A percentile compares a stretch with the other conserved stretches of the same genome.
Evolutionary conservation across 2,888 invertebrate species (phyloP).

Genomic region (Cephus sareptanus): DNA sequence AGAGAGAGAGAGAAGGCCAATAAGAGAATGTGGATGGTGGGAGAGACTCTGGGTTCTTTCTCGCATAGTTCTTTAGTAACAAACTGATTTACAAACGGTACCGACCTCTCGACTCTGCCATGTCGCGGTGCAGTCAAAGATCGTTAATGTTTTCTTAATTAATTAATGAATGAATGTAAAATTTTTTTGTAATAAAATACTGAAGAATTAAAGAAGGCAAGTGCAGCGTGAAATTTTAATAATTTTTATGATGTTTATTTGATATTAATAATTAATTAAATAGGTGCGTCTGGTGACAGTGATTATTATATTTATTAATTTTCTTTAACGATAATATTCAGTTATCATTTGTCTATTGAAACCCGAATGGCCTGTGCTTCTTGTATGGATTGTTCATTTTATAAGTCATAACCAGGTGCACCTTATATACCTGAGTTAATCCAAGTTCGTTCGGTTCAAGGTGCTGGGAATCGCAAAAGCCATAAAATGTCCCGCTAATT

Average conservation of each 20-base stretch:
- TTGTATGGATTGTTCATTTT: not conserved
- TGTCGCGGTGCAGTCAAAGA: not conserved
- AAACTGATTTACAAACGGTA: slow-evolving; percentile 11
- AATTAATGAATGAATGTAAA: not conserved
- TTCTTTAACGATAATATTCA: not conserved
- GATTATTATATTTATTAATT: not conserved
- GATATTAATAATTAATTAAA: not conserved
- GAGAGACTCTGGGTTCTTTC: slow-evolving; percentile 16
- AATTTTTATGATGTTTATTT: not conserved
- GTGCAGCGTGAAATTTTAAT: not conserved
- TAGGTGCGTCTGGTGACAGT: not conserved
- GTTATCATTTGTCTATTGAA: not conserved
- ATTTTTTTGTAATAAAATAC: not conserved
- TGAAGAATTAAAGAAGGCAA: not conserved
- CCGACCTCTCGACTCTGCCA: not conserved
- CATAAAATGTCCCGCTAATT: not conserved
- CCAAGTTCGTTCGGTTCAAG: not conserved
- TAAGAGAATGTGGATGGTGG: slow-evolving; percentile 28
- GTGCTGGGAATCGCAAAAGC: not conserved
- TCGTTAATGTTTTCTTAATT: not conserved
- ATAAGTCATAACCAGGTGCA: not conserved
- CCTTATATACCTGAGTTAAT: not conserved
- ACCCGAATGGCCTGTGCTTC: not conserved
- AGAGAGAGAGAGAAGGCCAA: not conserved
- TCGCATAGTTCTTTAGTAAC: slow-evolving; percentile 8